Conservation (phyloP, 1,140 invertebrate species). For the Lethocerus indicus region DNA sequence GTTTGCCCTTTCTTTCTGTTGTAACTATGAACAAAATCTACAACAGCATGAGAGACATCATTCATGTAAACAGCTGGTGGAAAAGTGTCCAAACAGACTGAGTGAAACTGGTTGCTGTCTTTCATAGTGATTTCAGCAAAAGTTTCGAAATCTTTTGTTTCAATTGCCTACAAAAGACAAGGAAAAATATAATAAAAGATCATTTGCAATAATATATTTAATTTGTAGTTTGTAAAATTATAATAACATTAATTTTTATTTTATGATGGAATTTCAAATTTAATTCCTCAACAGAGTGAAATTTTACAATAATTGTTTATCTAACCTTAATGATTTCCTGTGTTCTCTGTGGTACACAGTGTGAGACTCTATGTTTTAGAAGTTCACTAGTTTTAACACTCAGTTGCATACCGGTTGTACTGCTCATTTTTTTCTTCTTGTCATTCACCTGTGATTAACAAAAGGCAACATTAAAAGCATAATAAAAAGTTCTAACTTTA, state of each 20-base stretch:
- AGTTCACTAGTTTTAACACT: conserved; percentile 69
- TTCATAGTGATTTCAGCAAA: conserved; percentile 93
- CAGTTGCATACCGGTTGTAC: conserved; percentile 81
- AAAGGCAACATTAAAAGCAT: not conserved
- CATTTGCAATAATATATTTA: no score
- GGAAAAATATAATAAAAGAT: conserved; percentile 6
- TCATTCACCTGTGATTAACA: conserved; percentile 48
- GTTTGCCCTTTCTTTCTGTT: conserved; percentile 43
- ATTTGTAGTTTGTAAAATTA: no score
- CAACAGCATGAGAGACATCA: conserved; percentile 63
- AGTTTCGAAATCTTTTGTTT: conserved; percentile 56
- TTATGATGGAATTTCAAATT: not conserved
- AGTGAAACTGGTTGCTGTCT: conserved; percentile 97
- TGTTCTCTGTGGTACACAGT: conserved; percentile 54
- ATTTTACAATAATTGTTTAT: not conserved
- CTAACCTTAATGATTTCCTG: conserved; percentile 40
- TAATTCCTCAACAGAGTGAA: not conserved
- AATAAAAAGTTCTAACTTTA: not conserved
- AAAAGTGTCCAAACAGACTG: conserved; percentile 83
- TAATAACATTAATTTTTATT: no score
- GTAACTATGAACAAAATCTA: conserved; percentile 64
- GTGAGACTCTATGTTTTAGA: conserved; percentile 50
- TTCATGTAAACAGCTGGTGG: conserved; percentile 90
- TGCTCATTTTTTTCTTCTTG: conserved; percentile 67
- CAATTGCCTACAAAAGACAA: conserved; percentile 43